These are phyloP conservation scores for Lamellibrachia luymesi DNA, from an alignment of 1,140 invertebrate genomes.

Conservation along the genomic window DNA sequence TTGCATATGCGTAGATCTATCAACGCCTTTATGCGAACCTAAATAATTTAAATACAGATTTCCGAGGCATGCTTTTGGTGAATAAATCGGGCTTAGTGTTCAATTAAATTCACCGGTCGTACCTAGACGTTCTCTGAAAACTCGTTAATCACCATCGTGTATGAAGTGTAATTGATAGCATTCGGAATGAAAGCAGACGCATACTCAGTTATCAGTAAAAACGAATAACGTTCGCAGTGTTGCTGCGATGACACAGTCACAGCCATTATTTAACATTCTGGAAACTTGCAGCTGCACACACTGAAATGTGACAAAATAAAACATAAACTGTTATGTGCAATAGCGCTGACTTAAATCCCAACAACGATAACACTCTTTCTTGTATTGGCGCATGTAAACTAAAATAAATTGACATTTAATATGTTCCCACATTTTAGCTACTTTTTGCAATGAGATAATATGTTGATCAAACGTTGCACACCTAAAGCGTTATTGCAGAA, in stretches of 20 bases:
- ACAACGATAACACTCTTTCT: neutral
- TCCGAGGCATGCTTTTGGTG: neutral
- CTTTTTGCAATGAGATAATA: neutral
- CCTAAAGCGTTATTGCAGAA: neutral
- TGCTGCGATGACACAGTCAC: neutral
- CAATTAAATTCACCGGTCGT: neutral
- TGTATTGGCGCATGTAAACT: neutral
- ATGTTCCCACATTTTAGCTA: neutral
- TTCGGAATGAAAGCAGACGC: neutral
- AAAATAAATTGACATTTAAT: neutral
- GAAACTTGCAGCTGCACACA: neutral
- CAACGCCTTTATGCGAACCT: neutral
- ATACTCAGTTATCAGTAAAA: neutral
- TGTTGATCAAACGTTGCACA: neutral
- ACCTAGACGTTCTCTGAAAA: neutral
- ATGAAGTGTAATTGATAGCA: neutral
- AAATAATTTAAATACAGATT: neutral
- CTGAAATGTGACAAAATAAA: neutral
- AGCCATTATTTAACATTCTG: neutral
- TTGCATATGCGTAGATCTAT: neutral
- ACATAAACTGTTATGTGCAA: too few relatives aligned
- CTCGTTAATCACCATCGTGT: neutral
- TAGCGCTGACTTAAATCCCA: neutral
- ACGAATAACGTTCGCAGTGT: neutral
- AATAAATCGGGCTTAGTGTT: neutral